Base-by-base conservation (phyloP, 2,888 invertebrate genomes). In the Pyrgus malvae region DNA sequence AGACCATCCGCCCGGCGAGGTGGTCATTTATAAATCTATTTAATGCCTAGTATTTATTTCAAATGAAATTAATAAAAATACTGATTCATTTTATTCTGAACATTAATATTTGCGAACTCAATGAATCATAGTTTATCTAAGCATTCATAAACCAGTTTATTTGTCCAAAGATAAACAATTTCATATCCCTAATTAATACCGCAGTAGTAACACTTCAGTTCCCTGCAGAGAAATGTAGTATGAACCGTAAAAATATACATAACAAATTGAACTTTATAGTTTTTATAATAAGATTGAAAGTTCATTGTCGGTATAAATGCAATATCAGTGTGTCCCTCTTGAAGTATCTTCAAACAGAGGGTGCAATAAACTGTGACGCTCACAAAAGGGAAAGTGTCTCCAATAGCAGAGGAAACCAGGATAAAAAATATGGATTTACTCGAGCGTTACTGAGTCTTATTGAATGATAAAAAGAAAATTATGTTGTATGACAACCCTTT, bases 381-480 rank as follows among this genome's bases (percentile, higher is more conserved):
- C 78, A 79, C 80, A 80, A 80, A 67, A 83, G 83, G 80, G 83
- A 82, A 83, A 88, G 86, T 87, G 86, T 45, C 44, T 7, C n/a
- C 9, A 38, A 38, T 38, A 21, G n/a, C n/a, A n/a, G n/a, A 38
- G 11, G 16, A 19, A 11, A 38, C 11, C 3, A 38, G 11, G 11
- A n/a, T 21, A 3, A 21, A 21, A 21, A 21, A 21, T 19, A 19
- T n/a, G 38, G 11, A 38, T 38, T 38, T 7, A 11, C 2, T n/a
- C 17, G 7, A 21, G 7, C 0, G 2, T 9, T 14, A 35, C 11
- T 16, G 1, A 33, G 16, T 11, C 9, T 2, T 35, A 14, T 12
- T 11, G 5, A 7, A 7, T 33, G 1, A 33, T 33, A 29, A 3
- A 3, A 8, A 7, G 1, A 9, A n/a, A n/a, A n/a, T 27, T 29